phyloP scores from a whole-genome alignment of 1,140 invertebrate genomes.

The Drosophila virilis region DNA sequence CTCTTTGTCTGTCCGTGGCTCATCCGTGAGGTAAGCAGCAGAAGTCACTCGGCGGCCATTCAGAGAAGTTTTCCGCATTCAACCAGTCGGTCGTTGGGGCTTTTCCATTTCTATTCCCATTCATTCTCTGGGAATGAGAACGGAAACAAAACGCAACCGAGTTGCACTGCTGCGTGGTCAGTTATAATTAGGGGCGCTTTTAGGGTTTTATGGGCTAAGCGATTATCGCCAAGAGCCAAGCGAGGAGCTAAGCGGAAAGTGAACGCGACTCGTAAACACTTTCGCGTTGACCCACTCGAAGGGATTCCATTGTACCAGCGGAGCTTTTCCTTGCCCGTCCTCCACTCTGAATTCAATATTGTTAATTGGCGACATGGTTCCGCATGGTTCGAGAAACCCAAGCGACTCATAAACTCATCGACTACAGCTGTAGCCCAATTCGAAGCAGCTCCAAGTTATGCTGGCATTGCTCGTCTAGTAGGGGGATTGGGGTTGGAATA shows the following conservation, averaged over 20 bases:
- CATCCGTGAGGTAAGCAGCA: conserved; percentile 21
- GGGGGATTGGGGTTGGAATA: neutral
- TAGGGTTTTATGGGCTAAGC: conserved; percentile 60
- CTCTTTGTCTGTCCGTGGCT: conserved; percentile 2
- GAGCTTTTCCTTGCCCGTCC: neutral
- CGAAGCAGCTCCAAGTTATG: conserved; percentile 48
- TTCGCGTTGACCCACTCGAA: conserved; percentile 41
- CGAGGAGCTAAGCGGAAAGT: conserved; percentile 28
- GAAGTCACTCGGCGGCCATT: conserved; percentile 24
- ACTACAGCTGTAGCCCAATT: conserved; percentile 48
- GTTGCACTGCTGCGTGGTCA: conserved; percentile 77
- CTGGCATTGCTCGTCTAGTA: conserved; percentile 32
- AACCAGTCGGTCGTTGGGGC: conserved; percentile 32
- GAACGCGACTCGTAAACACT: conserved; percentile 46
- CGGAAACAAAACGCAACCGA: conserved; percentile 55
- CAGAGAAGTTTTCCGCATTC: conserved; percentile 38
- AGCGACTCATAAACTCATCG: conserved; percentile 56
- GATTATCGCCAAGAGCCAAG: conserved; percentile 47
- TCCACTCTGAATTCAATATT: conserved; percentile 56
- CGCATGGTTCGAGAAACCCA: conserved; percentile 20
- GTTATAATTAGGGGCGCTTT: conserved; percentile 72
- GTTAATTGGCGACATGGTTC: conserved; percentile 68
- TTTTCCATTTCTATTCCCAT: conserved; percentile 30
- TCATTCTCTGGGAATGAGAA: conserved; percentile 31
- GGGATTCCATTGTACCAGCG: neutral